phyloP scores from a whole-genome alignment of 2,888 invertebrate genomes.

The Onchidella celtica region DNA sequence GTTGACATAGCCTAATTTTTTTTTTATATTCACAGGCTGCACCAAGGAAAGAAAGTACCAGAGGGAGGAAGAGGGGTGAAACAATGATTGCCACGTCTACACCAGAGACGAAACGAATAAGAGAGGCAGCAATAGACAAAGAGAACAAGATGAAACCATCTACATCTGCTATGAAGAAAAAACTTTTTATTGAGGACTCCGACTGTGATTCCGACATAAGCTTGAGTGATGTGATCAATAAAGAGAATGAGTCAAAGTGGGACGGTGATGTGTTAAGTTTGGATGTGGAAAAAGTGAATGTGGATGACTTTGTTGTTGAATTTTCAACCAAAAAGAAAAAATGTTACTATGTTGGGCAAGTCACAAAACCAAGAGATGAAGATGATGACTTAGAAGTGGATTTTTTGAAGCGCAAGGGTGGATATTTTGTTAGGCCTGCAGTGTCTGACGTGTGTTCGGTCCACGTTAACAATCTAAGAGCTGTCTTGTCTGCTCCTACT shows the following conservation, averaged over 20 bases:
- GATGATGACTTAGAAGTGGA: not conserved
- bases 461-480: too few relatives aligned
- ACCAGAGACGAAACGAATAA: not conserved
- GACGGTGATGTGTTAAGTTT: not conserved
- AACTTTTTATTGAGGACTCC: not conserved
- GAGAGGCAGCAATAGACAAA: not conserved
- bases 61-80: not conserved
- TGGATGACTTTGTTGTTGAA: not conserved
- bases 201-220: not conserved
- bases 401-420: too few relatives aligned
- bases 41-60: not conserved
- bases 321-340: not conserved
- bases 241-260: not conserved
- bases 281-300: not conserved
- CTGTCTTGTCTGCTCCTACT: too few relatives aligned
- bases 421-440: too few relatives aligned
- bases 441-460: too few relatives aligned
- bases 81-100: not conserved
- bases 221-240: too few relatives aligned
- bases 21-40: not conserved
- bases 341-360: not conserved
- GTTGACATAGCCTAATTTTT: not conserved
- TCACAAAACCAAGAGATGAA: too few relatives aligned
- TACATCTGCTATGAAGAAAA: not conserved
- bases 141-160: not conserved